Evolutionary conservation across 2,888 invertebrate species (phyloP).

Genomic region (Hemistola chrysoprasaria): DNA sequence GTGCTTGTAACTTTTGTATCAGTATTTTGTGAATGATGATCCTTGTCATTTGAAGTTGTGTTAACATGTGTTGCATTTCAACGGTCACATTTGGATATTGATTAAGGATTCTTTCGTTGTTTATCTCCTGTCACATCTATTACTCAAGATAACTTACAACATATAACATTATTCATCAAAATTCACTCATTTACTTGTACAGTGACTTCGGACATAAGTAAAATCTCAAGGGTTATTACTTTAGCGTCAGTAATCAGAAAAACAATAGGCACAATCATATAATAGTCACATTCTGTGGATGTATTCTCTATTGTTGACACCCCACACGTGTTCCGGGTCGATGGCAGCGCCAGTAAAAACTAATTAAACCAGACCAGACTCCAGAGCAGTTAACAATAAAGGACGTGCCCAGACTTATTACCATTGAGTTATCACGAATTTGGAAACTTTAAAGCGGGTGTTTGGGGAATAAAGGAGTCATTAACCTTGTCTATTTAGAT

Average conservation of each 20-base stretch:
- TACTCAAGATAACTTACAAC: background rate
- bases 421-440: constrained; percentile 37
- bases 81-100: constrained; percentile 7
- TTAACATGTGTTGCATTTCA: constrained; percentile 24
- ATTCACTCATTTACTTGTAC: background rate
- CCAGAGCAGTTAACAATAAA: constrained; percentile 31
- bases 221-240: constrained; percentile 1
- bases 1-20: constrained; percentile 17
- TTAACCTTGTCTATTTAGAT: too few relatives aligned
- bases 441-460: too few relatives aligned
- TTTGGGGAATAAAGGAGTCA: too few relatives aligned
- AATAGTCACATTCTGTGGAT: constrained; percentile 5
- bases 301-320: constrained; percentile 22
- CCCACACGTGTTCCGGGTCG: constrained; percentile 26
- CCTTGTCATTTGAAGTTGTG: constrained; percentile 17
- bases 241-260: constrained; percentile 3
- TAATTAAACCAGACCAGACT: constrained; percentile 41
- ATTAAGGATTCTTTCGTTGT: constrained; percentile 5
- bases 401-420: constrained; percentile 35
- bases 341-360: constrained; percentile 40
- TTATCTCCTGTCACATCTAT: background rate
- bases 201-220: constrained; percentile 9
- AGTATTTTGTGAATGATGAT: constrained; percentile 23
- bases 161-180: background rate
- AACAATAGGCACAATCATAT: constrained; percentile 12